phyloP scores from a whole-genome alignment of 2,113 vertebrate genomes.

The Ailurus styani region DNA sequence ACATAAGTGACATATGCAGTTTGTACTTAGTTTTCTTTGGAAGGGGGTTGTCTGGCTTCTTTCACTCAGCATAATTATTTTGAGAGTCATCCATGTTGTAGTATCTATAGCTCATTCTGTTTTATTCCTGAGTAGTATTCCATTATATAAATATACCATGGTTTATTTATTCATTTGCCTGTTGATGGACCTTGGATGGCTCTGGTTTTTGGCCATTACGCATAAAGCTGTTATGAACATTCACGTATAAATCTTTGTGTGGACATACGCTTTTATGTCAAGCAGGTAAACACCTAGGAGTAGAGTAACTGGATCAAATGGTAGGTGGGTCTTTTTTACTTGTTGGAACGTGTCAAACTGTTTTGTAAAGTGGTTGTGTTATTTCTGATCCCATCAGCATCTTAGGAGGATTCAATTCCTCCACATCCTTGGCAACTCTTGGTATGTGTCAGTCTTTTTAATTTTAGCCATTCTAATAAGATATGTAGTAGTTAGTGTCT shows the following conservation, averaged over 20 bases:
- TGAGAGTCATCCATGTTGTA: background rate
- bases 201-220: background rate
- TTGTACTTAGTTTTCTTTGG: background rate
- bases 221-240: background rate
- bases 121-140: background rate
- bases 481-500: background rate
- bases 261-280: background rate
- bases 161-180: background rate
- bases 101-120: background rate
- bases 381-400: background rate
- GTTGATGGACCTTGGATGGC: background rate
- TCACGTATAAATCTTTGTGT: background rate
- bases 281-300: background rate
- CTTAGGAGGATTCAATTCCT: background rate
- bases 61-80: background rate
- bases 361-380: background rate
- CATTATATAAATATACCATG: background rate
- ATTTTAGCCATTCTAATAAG: background rate
- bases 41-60: background rate
- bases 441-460: background rate
- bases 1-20: background rate
- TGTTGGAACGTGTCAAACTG: background rate
- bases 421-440: background rate
- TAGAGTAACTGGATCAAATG: background rate
- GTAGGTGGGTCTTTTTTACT: background rate